Evolutionary conservation across 2,888 invertebrate genomes (phyloP).

Genomic region (Calameuta idolon): DNA sequence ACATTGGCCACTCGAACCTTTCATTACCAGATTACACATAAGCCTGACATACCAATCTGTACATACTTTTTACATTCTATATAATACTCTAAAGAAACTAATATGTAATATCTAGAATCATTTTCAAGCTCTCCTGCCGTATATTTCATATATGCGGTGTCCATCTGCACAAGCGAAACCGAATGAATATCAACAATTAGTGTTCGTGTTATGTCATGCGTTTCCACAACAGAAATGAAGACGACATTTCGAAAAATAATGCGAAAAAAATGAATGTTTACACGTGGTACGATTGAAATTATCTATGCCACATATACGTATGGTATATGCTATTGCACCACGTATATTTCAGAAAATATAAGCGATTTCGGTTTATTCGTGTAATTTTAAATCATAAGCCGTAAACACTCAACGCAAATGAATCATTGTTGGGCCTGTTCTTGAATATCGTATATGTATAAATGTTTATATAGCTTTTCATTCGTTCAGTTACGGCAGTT

Average conservation of each 20-base stretch:
- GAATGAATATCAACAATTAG: neutral
- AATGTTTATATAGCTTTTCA: neutral
- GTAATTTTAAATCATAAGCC: neutral
- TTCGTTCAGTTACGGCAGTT: neutral
- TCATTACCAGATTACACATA: conserved; percentile 19
- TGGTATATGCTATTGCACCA: neutral
- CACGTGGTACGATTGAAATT: neutral
- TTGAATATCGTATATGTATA: neutral
- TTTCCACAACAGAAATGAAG: neutral
- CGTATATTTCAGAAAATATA: neutral
- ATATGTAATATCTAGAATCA: neutral
- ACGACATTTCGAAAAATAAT: neutral
- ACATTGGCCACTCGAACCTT: conserved; percentile 8
- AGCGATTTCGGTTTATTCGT: neutral
- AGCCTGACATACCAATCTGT: conserved; percentile 38
- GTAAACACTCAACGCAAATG: neutral
- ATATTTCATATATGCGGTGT: neutral
- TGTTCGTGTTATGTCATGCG: neutral
- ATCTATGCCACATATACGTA: neutral
- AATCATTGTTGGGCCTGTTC: neutral
- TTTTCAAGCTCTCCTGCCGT: neutral
- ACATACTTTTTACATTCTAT: conserved; percentile 23
- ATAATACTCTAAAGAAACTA: conserved; percentile 11
- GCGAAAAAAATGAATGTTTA: neutral
- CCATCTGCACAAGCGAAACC: neutral